phyloP scores from a whole-genome alignment of 2,888 invertebrate species.

The Andrena flavipes region DNA sequence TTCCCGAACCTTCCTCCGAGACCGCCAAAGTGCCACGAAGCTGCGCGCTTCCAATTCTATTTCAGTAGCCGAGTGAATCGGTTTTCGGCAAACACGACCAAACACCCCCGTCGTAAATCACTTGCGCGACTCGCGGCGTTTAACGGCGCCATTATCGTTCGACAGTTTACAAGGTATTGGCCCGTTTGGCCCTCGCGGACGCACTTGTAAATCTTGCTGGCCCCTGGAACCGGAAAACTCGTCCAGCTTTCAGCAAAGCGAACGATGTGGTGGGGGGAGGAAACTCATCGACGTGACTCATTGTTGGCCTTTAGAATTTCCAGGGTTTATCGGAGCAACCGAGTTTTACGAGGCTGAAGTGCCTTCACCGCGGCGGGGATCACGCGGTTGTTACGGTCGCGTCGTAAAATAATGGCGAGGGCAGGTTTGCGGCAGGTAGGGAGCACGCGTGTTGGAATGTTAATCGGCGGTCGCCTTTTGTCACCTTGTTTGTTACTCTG shows the following conservation, averaged over 20 bases:
- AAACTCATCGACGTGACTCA: neutral
- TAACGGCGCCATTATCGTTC: slow-evolving; percentile 1
- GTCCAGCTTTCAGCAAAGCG: slow-evolving; percentile 1
- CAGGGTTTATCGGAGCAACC: neutral
- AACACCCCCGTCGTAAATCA: slow-evolving; percentile 20
- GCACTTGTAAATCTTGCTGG: neutral
- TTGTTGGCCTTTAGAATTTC: neutral
- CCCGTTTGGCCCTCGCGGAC: neutral
- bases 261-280: neutral
- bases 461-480: slow-evolving; percentile 8
- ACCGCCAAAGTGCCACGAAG: too few species aligned
- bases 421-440: slow-evolving; percentile 10
- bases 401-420: too few species aligned
- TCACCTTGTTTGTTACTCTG: neutral
- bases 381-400: too few species aligned
- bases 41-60: neutral
- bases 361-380: too few species aligned
- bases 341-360: neutral
- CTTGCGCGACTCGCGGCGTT: neutral
- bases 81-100: neutral
- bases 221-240: neutral
- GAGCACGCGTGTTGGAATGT: neutral
- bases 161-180: slow-evolving; percentile 7
- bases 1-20: neutral
- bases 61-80: slow-evolving; percentile 3